phyloP scores from a whole-genome alignment of 2,888 invertebrate species.

The Diachrysia chrysitis region DNA sequence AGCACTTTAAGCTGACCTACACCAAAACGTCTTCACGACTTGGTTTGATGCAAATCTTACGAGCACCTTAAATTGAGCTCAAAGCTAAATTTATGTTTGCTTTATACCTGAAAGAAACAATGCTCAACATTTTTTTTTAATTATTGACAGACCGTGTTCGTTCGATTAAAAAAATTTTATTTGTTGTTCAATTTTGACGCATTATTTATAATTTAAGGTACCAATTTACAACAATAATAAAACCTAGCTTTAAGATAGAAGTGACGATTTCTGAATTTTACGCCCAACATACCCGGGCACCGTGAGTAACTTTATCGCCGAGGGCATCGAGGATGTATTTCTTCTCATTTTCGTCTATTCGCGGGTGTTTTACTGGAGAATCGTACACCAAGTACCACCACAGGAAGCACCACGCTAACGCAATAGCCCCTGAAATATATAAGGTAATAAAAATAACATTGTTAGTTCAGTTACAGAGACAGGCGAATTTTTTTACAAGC shows the following conservation, averaged over 20 bases:
- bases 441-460: no score
- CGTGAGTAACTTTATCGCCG: conserved; percentile 88
- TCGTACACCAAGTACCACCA: conserved; percentile 91
- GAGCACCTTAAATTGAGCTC: conserved; percentile 40
- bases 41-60: conserved; percentile 11
- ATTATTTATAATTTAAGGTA: no score
- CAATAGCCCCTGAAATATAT: conserved; percentile 80
- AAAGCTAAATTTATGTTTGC: conserved; percentile 24
- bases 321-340: conserved; percentile 90
- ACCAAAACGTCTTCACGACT: conserved; percentile 40
- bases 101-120: no score
- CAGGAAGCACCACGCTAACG: conserved; percentile 86
- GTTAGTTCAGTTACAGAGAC: neutral
- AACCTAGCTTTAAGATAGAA: no score
- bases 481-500: neutral
- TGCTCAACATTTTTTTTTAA: no score
- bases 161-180: no score
- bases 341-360: conserved; percentile 90
- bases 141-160: no score
- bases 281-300: conserved; percentile 71
- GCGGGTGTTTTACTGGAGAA: conserved; percentile 90
- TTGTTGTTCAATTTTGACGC: no score
- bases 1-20: conserved; percentile 20
- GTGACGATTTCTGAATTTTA: neutral
- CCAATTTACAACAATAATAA: no score